Percentiles rank a stretch among this genome's conserved stretches.
Conservation (phyloP, 2,888 invertebrate genomes). For the Neuroscelio doddi region DNA sequence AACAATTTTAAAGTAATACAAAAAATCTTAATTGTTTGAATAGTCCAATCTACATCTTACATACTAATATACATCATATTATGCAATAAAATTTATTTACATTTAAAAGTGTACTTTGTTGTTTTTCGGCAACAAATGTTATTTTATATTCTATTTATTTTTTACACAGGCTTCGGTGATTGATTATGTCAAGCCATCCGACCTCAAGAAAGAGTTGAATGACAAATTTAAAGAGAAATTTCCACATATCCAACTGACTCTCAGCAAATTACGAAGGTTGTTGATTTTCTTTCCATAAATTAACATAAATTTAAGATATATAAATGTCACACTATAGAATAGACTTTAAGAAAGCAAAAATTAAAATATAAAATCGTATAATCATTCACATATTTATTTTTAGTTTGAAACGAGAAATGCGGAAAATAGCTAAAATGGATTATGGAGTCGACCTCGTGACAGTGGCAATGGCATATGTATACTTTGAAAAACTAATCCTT, state of each 20-base stretch:
- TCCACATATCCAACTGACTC: constrained; percentile 93
- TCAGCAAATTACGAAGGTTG: constrained; percentile 97
- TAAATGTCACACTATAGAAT: too few relatives aligned
- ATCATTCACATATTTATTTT: constrained; percentile 12
- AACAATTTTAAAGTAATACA: too few relatives aligned
- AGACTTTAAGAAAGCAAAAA: not conserved
- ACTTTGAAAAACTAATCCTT: constrained; percentile 96
- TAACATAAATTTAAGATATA: not conserved
- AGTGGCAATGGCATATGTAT: constrained; percentile 97
- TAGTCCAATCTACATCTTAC: too few relatives aligned
- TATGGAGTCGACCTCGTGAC: constrained; percentile 89
- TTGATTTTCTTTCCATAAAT: constrained; percentile 4
- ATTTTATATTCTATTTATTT: too few relatives aligned
- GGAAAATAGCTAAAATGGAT: constrained; percentile 90
- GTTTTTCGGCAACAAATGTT: constrained; percentile 14
- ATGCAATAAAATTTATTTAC: constrained; percentile 7
- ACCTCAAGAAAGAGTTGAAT: constrained; percentile 96
- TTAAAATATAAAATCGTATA: too few relatives aligned
- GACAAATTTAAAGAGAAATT: constrained; percentile 97
- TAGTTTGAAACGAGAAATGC: constrained; percentile 95
- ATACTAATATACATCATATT: too few relatives aligned
- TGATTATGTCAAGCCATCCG: constrained; percentile 95
- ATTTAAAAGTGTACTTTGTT: not conserved
- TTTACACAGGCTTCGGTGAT: constrained; percentile 87
- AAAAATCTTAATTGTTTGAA: too few relatives aligned